These are phyloP conservation scores for Pentalonia nigronervosa DNA, from an alignment of 1,140 invertebrate genomes.

Conservation along the genomic window DNA sequence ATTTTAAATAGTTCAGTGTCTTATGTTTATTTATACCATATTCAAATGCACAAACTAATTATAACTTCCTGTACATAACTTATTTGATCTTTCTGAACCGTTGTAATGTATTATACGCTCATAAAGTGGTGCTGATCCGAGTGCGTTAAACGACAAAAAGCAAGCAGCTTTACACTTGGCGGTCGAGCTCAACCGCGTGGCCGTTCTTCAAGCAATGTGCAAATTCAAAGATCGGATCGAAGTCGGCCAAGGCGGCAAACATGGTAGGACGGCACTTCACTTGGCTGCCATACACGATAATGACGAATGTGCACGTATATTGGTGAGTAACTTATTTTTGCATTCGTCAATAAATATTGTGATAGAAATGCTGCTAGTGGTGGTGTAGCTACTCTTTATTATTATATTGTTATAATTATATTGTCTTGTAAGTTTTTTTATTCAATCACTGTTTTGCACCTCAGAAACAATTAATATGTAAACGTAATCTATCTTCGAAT, in stretches of 20 bases:
- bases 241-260: constrained; percentile 77
- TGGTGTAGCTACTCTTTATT: neutral
- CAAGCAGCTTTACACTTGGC: constrained; percentile 82
- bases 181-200: constrained; percentile 76
- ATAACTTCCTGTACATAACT: neutral
- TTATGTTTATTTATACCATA: neutral
- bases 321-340: constrained; percentile 69
- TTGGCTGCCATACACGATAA: constrained; percentile 83
- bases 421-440: neutral
- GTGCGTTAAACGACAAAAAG: constrained; percentile 76
- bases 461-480: neutral
- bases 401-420: too few species aligned
- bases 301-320: constrained; percentile 77
- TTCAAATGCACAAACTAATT: neutral
- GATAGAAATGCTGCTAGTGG: neutral
- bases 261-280: constrained; percentile 80
- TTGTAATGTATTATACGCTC: constrained; percentile 37
- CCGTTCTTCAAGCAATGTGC: constrained; percentile 73
- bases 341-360: neutral
- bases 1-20: neutral
- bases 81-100: neutral
- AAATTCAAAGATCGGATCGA: constrained; percentile 74
- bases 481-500: neutral
- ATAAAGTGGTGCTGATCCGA: constrained; percentile 72
- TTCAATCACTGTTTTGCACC: neutral